These are phyloP conservation scores for Oncorhynchus gorbuscha DNA, from an alignment of 2,113 vertebrate species.

Conservation along the genomic window DNA sequence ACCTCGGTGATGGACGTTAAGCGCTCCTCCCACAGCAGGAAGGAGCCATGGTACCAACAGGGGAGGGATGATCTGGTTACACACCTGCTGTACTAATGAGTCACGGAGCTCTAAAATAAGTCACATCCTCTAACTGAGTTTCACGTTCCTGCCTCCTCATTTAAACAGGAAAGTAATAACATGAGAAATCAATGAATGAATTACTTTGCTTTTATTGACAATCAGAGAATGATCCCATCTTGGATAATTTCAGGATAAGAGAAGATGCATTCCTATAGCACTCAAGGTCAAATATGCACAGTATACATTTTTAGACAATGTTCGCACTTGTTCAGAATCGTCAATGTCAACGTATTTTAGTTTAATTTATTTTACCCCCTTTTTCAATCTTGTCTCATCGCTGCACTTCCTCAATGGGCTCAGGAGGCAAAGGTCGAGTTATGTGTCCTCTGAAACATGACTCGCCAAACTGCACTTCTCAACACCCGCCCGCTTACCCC, in stretches of 20 bases:
- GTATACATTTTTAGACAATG: conserved; percentile 58
- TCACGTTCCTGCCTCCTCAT: conserved; percentile 24
- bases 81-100: conserved; percentile 65
- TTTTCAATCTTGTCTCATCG: too few species aligned
- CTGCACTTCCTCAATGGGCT: too few species aligned
- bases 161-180: conserved; percentile 19
- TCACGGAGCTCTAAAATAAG: conserved; percentile 37
- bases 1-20: conserved; percentile 12
- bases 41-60: conserved; percentile 39
- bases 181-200: conserved; percentile 14
- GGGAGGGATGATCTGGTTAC: conserved; percentile 36
- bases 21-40: conserved; percentile 24
- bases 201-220: conserved; percentile 12
- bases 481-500: too few species aligned
- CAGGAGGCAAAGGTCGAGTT: too few species aligned
- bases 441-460: too few species aligned
- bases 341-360: conserved; percentile 72
- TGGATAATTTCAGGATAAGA: not conserved
- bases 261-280: not conserved
- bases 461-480: too few species aligned
- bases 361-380: conserved; percentile 58
- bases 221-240: not conserved
- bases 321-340: conserved; percentile 49
- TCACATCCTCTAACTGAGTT: conserved; percentile 43
- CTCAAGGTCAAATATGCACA: not conserved